These are phyloP conservation scores for Nomada goodeniana DNA, from an alignment of 2,888 invertebrate genomes.

Conservation along the genomic window DNA sequence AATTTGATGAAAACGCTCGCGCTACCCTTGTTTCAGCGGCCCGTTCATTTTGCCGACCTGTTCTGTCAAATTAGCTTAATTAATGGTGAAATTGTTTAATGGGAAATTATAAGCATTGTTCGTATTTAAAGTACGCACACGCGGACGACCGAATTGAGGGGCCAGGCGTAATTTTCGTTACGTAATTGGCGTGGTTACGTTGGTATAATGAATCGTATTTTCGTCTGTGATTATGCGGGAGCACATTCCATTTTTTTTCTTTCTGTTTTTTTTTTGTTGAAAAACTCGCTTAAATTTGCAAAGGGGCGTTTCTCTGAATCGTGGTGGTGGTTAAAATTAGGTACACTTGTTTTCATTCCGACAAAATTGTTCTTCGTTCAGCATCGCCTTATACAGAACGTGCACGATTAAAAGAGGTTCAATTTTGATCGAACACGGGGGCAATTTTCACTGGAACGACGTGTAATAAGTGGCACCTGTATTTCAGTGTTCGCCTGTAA, in stretches of 20 bases:
- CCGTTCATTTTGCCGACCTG: background rate
- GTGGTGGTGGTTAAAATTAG: background rate
- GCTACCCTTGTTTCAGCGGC: background rate
- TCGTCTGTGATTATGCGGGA: background rate
- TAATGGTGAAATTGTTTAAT: constrained; percentile 30
- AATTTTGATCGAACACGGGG: background rate
- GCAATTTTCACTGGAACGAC: too few relatives aligned
- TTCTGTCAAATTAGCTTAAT: constrained; percentile 34
- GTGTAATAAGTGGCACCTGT: constrained; percentile 11
- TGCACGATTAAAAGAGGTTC: background rate
- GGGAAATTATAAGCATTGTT: constrained; percentile 19
- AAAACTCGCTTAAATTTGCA: background rate
- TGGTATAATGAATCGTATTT: background rate
- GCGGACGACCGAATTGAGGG: background rate
- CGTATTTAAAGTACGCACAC: background rate
- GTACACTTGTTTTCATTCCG: background rate
- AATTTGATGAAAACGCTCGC: too few relatives aligned
- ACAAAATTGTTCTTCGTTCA: background rate
- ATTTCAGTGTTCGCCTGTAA: background rate
- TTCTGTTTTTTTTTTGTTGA: background rate
- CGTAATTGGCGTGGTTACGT: constrained; percentile 36
- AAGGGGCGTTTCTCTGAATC: background rate
- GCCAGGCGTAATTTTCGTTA: constrained; percentile 1
- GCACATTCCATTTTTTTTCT: background rate
- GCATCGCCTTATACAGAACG: background rate